Evolutionary conservation across 1,140 invertebrate genomes (phyloP), one percentile per base, ranked within the genome.

Genomic region (Temnothorax curvispinosus): DNA sequence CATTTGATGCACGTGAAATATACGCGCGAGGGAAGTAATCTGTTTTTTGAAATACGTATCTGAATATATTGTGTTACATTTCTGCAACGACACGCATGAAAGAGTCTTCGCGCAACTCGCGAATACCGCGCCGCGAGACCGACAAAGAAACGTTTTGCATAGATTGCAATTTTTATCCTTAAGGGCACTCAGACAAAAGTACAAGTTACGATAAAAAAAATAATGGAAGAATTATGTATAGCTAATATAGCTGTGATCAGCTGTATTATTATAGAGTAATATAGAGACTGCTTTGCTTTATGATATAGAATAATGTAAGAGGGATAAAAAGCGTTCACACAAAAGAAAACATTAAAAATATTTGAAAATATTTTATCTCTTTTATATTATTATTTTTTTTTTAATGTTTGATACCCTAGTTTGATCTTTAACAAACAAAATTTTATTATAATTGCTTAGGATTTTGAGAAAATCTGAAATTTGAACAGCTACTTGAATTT

Each of bases 1-100:
- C 80, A 84, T 84, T 84, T 84, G 80, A 84, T 62, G 69, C 54
- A 74, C 13, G 41, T 75, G 80, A 84, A 60, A 84, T 84, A 84
- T 75, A 84, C 47, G 80, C 69, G 67, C 54, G 80, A 38, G 69
- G 32, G 54, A 44, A 75, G 75, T 75, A 84, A 84, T 84, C 69
- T 84, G 69, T 60, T 84, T 44, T 44, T 54, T 60, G 54, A 84
- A 84, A 84, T 82, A 60, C 67, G 41, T 74, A 82, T 74, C 69
- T 18, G 44, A 74, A 84, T 74, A 58, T 82, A 84, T 84, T 75
- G 54, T 41, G 32, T 56, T 35, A 35, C 32, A 74, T 74, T 84
- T 60, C 69, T 3, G 27, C 67, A 44, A 69, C 67, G 54, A 78
- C 62, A 47, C 58, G 76, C 60, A 65, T 56, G 78, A 81, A 67